phyloP scores from a whole-genome alignment of 2,888 invertebrate genomes.

The Falcaria lacertinaria region DNA sequence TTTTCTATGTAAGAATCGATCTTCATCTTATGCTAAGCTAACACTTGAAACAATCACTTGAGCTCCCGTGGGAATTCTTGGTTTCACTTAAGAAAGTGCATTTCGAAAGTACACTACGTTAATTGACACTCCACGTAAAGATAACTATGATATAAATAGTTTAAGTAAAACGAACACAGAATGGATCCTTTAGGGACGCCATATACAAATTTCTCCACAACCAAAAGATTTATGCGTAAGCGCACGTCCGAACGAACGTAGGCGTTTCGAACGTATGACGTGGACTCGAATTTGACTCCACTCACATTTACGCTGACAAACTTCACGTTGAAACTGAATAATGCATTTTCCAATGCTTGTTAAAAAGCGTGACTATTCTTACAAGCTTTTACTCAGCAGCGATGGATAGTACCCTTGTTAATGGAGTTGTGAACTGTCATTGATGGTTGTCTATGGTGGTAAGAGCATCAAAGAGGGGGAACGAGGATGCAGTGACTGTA shows the following conservation, averaged over 20 bases:
- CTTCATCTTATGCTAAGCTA: slow-evolving; percentile 34
- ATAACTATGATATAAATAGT: slow-evolving; percentile 11
- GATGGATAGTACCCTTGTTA: slow-evolving; percentile 28
- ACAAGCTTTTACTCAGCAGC: slow-evolving; percentile 14
- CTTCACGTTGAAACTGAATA: slow-evolving; percentile 21
- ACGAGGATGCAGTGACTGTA: slow-evolving; percentile 34
- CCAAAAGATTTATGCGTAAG: slow-evolving; percentile 36
- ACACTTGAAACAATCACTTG: slow-evolving; percentile 27
- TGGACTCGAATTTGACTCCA: slow-evolving; percentile 60
- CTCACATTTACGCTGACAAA: slow-evolving; percentile 39
- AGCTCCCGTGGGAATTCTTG: slow-evolving; percentile 40
- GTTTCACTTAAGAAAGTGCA: slow-evolving; percentile 48
- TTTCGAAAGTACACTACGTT: slow-evolving; percentile 18
- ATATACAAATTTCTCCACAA: slow-evolving; percentile 42
- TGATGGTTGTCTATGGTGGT: slow-evolving; percentile 25
- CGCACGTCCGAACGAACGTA: slow-evolving; percentile 68
- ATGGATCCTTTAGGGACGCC: slow-evolving; percentile 43
- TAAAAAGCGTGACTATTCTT: slow-evolving; percentile 14
- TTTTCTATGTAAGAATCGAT: slow-evolving; percentile 25
- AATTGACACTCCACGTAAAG: slow-evolving; percentile 27
- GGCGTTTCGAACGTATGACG: slow-evolving; percentile 73
- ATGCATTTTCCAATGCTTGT: slow-evolving; percentile 50
- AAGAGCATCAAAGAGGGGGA: slow-evolving; percentile 40
- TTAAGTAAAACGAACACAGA: slow-evolving; percentile 32
- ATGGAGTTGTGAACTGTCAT: slow-evolving; percentile 3